These are phyloP conservation scores for Strigamia crassipes DNA, from an alignment of 2,888 invertebrate species.

Conservation along the genomic window DNA sequence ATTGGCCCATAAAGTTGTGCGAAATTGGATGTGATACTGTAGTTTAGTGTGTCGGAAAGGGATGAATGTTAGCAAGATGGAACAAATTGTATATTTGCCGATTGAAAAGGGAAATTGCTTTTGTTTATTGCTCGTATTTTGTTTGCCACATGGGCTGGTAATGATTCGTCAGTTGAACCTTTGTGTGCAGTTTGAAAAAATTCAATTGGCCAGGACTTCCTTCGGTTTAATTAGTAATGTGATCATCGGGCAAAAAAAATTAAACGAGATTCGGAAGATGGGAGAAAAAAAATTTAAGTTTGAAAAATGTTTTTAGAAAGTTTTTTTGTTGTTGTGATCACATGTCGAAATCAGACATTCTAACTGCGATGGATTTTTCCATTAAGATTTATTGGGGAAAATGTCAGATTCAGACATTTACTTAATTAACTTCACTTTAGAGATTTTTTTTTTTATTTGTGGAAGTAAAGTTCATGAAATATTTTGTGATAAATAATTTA, in stretches of 20 bases:
- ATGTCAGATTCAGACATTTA: neutral
- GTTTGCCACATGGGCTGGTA: slow-evolving; percentile 12
- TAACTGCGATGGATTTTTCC: slow-evolving; percentile 17
- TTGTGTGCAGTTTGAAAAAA: neutral
- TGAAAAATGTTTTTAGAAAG: neutral
- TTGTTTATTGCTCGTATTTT: slow-evolving; percentile 11
- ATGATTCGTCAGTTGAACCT: neutral
- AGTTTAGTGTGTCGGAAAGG: slow-evolving; percentile 38
- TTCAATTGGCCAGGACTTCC: neutral
- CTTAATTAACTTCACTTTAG: neutral
- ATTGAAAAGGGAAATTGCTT: slow-evolving; percentile 31
- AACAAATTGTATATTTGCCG: slow-evolving; percentile 35
- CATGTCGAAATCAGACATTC: slow-evolving; percentile 13
- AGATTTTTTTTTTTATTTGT: neutral
- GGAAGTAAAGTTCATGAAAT: neutral
- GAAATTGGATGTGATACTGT: slow-evolving; percentile 38
- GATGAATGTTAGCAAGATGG: slow-evolving; percentile 40
- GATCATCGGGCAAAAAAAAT: neutral
- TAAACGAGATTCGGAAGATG: no score
- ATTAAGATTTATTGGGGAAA: neutral
- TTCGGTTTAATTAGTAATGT: neutral
- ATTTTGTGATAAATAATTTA: neutral
- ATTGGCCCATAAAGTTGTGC: slow-evolving; percentile 38
- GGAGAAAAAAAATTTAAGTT: neutral
- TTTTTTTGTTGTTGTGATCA: neutral